Base-by-base conservation (phyloP, 2,797 vertebrate species). In the Sebastes minor region DNA sequence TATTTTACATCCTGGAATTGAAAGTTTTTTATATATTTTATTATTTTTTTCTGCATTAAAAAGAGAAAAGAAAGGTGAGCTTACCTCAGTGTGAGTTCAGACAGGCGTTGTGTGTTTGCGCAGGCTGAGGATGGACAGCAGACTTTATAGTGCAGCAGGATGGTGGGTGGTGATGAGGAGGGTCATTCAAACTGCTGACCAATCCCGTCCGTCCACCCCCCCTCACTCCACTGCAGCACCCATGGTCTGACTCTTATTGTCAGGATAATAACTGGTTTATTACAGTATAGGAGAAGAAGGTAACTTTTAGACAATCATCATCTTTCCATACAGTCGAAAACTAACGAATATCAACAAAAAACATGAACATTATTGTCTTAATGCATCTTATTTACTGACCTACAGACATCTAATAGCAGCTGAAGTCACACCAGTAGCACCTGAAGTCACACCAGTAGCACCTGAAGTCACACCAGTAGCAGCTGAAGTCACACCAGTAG, bases 211-310 rank as follows among this genome's bases (percentile, higher is more conserved):
- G n/a, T 70, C 56, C 84, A 73, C 81, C 88, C 80, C 86, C 83
- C 73, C 87, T 93, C 92, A 93, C 91, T 92, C 92, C 90, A 92
- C 87, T 67, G 68, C 63, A 60, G 5, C 70, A 2, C 66, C 30
- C 60, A 75, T 14, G 66, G 16, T 22, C 67, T 20, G 71, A 69
- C 76, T 56, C 57, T 46, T 14, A 22, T 11, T 30, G 12, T 22
- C 27, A 33, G 20, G 42, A 46, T 46, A 27, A 28, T n/a, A 49
- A 59, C 23, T 23, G 10, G 53, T 60, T 30, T 18, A 60, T 30
- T 18, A 18, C 42, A 18, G 42, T 46, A 18, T 46, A 46, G 42
- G 42, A 46, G 42, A 46, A 46, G 14, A 20, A 60, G 8, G 55
- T 20, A n/a, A 46, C 38, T 22, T 60, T 23, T 16, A 16, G 18